Conservation (phyloP, 2,113 vertebrate species). For the Meles meles region DNA sequence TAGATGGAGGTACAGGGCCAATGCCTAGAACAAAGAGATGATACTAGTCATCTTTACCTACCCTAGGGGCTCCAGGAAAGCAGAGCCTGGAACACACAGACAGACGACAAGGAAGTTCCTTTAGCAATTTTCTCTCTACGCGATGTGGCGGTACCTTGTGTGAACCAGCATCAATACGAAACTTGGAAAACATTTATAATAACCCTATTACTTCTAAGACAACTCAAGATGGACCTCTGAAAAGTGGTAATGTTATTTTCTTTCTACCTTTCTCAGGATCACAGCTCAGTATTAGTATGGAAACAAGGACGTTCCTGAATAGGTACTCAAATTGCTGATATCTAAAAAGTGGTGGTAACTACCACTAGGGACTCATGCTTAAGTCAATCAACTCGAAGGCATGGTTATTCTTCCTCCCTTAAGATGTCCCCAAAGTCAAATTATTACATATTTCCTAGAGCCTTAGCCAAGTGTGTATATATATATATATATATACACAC, state of each 20-base stretch:
- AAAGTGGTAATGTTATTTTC: background rate
- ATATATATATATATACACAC: too few relatives aligned
- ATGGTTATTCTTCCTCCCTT: background rate
- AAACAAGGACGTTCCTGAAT: background rate
- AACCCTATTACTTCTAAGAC: background rate
- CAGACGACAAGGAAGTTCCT: background rate
- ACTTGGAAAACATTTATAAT: background rate
- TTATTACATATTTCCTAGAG: background rate
- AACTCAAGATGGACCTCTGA: background rate
- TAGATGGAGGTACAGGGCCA: background rate
- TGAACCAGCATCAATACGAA: background rate
- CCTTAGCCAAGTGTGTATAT: too few relatives aligned
- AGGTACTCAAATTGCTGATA: background rate
- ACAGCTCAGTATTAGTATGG: background rate
- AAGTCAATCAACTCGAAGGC: background rate
- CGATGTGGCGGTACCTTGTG: background rate
- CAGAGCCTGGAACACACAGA: background rate
- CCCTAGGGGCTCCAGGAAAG: background rate
- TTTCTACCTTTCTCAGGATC: background rate
- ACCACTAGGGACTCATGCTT: background rate
- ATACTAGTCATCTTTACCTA: background rate
- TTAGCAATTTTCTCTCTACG: constrained; percentile 33
- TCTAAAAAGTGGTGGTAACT: background rate
- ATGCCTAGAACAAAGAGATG: constrained; percentile 42
- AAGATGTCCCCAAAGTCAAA: background rate